phyloP scores from a whole-genome alignment of 2,888 invertebrate genomes.

The Pseudococcus longispinus region DNA sequence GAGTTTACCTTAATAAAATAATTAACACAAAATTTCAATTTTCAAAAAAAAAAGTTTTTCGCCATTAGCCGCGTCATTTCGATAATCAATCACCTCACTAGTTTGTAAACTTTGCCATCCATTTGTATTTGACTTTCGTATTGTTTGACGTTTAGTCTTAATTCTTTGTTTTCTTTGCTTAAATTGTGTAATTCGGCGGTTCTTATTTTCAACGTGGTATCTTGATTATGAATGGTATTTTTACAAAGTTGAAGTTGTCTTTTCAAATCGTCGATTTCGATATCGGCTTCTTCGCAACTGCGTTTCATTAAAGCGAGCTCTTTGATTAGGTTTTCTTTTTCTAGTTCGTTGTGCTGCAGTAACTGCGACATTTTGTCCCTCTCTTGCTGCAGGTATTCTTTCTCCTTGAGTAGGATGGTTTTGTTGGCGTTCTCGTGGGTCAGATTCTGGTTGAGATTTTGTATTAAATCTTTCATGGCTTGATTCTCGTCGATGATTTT shows the following conservation, averaged over 20 bases:
- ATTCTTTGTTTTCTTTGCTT: constrained; percentile 48
- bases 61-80: not conserved
- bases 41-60: not conserved
- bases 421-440: constrained; percentile 29
- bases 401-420: constrained; percentile 12
- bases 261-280: constrained; percentile 27
- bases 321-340: not conserved
- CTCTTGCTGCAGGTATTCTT: constrained; percentile 12
- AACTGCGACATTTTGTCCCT: not conserved
- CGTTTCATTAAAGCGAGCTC: not conserved
- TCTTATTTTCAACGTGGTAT: constrained; percentile 38
- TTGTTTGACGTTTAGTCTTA: constrained; percentile 43
- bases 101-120: constrained; percentile 50
- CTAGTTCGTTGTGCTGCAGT: not conserved
- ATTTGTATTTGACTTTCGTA: constrained; percentile 54
- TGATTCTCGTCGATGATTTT: constrained; percentile 38
- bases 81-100: constrained; percentile 44
- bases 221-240: constrained; percentile 51
- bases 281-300: constrained; percentile 9
- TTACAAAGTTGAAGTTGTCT: constrained; percentile 47
- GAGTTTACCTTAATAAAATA: not conserved
- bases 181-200: constrained; percentile 13
- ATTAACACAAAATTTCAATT: constrained; percentile 21
- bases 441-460: constrained; percentile 25
- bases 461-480: not conserved